A percentile compares a stretch with the other conserved stretches of the same genome.
These are phyloP conservation scores for Diorhabda carinulata DNA, from an alignment of 1,140 invertebrate genomes.

Conservation along the genomic window DNA sequence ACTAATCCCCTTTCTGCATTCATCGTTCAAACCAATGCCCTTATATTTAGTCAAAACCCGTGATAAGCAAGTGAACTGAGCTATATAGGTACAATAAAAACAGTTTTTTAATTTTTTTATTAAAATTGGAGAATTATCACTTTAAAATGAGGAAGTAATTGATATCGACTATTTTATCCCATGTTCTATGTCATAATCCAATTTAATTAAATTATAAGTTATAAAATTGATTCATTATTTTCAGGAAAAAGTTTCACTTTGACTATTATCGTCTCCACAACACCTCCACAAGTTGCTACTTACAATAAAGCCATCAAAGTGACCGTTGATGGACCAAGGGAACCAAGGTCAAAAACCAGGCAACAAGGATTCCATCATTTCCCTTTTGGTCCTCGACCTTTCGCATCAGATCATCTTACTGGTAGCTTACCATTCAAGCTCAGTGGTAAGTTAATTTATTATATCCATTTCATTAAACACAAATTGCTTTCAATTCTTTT, in stretches of 20 bases:
- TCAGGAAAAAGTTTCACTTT: conserved; percentile 95
- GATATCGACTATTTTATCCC: too few relatives aligned
- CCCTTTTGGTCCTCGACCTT: conserved; percentile 75
- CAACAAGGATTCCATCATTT: conserved; percentile 83
- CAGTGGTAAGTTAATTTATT: conserved; percentile 61
- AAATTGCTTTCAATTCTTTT: background rate
- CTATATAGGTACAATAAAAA: too few relatives aligned
- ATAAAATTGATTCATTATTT: conserved; percentile 30
- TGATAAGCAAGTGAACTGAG: too few relatives aligned
- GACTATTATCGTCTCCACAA: conserved; percentile 89
- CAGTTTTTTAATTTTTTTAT: background rate
- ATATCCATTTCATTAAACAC: background rate
- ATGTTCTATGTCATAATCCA: too few relatives aligned
- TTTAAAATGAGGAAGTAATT: background rate
- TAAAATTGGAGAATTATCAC: background rate
- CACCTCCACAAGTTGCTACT: conserved; percentile 88
- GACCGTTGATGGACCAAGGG: conserved; percentile 95
- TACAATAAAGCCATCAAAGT: conserved; percentile 97
- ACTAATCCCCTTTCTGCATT: too few relatives aligned
- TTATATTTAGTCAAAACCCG: too few relatives aligned
- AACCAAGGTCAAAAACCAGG: conserved; percentile 89
- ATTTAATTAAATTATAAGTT: background rate
- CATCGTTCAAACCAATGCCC: too few relatives aligned
- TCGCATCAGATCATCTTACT: conserved; percentile 74
- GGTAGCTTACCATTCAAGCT: conserved; percentile 78